Conservation (phyloP, 2,888 invertebrate species). For the Himalopsyche kuldschensis region DNA sequence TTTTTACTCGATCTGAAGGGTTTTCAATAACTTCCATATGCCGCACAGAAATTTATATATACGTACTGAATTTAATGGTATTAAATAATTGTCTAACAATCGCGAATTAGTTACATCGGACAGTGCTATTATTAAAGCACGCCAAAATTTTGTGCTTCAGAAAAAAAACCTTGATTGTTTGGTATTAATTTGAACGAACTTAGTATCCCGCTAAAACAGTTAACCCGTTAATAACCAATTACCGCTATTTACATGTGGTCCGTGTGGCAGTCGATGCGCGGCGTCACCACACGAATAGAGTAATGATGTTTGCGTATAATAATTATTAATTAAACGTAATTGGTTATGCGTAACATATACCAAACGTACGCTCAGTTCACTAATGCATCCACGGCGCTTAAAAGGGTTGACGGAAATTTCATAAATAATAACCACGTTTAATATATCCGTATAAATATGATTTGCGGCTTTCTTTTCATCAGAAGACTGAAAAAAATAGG, state of each 20-base stretch:
- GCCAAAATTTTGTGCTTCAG: background rate
- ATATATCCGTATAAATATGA: background rate
- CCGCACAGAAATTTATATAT: too few species aligned
- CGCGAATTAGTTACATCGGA: too few species aligned
- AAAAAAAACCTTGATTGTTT: background rate
- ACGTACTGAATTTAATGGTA: too few species aligned
- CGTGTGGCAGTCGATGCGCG: background rate
- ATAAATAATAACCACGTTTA: background rate
- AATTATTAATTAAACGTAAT: conserved; percentile 34
- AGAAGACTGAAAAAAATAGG: too few species aligned
- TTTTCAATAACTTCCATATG: too few species aligned
- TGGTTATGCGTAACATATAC: conserved; percentile 24
- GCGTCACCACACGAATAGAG: background rate
- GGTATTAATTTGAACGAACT: background rate
- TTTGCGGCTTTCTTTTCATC: too few species aligned
- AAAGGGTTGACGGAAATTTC: background rate
- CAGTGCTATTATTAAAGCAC: too few species aligned
- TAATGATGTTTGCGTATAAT: conserved; percentile 33
- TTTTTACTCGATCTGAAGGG: too few species aligned
- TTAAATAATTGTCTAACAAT: too few species aligned
- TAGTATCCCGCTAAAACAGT: conserved; percentile 20
- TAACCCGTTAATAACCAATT: conserved; percentile 25
- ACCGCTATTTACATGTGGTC: conserved; percentile 31
- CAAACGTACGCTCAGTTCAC: background rate
- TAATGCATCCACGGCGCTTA: background rate